Base-by-base conservation (phyloP, 1,140 invertebrate genomes). In the Bilobella aurantiaca region DNA sequence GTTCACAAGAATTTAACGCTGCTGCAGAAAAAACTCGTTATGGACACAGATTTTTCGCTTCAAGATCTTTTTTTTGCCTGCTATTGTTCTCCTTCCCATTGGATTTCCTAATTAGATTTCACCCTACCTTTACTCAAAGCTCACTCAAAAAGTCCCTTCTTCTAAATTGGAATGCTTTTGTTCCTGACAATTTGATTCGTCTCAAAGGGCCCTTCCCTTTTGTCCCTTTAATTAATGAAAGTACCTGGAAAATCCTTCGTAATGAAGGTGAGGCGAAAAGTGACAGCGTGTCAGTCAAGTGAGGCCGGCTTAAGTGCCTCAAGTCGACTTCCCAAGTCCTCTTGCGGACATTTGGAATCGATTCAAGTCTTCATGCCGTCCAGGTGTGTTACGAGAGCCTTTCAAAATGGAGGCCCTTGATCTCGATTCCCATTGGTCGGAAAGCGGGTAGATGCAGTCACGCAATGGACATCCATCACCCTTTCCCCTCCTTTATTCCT, bases 231-330 rank as follows among this genome's bases (percentile, higher is more conserved):
- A 53, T 53, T 53, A 53, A 53, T 53, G 8, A 42, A 42, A 42
- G 8, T 42, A 42, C 34, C 8, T 42, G 49, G 49, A 53, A 53
- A 53, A 53, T 53, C 49, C 8, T 5, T 8, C 8, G 12, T 53
- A 53, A 53, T 53, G 49, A 53, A 53, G 49, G 49, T 53, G 49
- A 53, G n/a, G n/a, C 49, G 49, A 23, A 23, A 23, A 53, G 3
- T 53, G 12, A 23, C 23, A 23, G 49, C 8, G 12, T 23, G 49
- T 8, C 21, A 23, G 23, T 14, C 8, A 23, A 53, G 21, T 8
- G 8, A n/a, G n/a, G 37, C n/a, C 37, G n/a, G 37, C 8, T 12
- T 8, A 8, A 42, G 37, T 12, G 37, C 8, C 8, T 12, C 8
- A 42, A 42, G 37, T 12, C 37, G 37, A 42, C 8, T 12, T 8